phyloP scores from a whole-genome alignment of 2,113 vertebrate species.

The Andinoacara biseriatus region DNA sequence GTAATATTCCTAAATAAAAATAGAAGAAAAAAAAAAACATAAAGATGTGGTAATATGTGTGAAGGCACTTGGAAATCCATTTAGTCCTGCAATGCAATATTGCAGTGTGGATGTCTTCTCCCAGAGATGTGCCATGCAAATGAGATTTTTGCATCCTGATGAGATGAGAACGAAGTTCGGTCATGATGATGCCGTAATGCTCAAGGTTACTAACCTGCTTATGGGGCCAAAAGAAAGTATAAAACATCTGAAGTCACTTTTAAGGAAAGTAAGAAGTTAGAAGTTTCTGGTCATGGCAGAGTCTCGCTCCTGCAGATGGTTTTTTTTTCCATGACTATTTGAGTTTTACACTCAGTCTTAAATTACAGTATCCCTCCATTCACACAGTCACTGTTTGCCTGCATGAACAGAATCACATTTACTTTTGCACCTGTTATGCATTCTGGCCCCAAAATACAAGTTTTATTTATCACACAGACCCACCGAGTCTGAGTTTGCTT shows the following conservation, averaged over 20 bases:
- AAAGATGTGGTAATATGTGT: constrained; percentile 67
- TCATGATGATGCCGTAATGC: constrained; percentile 53
- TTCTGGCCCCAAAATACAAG: neutral
- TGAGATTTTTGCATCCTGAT: constrained; percentile 70
- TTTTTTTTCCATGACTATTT: no score
- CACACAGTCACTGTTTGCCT: neutral
- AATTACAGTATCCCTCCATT: neutral
- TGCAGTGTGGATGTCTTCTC: constrained; percentile 50
- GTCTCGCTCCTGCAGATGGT: neutral
- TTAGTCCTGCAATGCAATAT: constrained; percentile 69
- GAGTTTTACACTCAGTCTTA: no score
- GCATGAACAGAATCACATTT: neutral
- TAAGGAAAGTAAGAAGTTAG: neutral
- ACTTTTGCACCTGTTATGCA: neutral
- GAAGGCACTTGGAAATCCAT: constrained; percentile 70
- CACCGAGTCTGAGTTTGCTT: neutral
- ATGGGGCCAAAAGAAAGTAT: constrained; percentile 16
- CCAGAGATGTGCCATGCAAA: constrained; percentile 65
- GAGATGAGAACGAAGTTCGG: constrained; percentile 57
- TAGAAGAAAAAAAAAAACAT: constrained; percentile 22
- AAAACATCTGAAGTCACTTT: constrained; percentile 13
- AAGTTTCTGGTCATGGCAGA: neutral
- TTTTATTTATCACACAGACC: neutral
- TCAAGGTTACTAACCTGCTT: constrained; percentile 62
- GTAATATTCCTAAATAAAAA: constrained; percentile 60